phyloP scores from a whole-genome alignment of 1,140 invertebrate genomes.

The Aricia agestis region DNA sequence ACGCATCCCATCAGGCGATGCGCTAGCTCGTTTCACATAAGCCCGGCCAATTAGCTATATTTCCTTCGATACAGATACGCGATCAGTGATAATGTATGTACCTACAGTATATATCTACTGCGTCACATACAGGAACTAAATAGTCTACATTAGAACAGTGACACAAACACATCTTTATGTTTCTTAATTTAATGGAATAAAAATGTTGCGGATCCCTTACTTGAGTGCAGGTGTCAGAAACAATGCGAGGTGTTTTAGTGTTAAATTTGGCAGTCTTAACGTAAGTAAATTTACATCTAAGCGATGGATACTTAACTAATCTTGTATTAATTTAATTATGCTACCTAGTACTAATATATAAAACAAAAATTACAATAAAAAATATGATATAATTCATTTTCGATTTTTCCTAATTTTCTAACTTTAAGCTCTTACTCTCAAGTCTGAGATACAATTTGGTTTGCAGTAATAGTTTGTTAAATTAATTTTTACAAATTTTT shows the following conservation, averaged over 20 bases:
- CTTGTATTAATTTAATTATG: no score
- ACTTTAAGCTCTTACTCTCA: no score
- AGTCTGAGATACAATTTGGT: no score
- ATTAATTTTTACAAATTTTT: no score
- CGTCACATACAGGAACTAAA: conserved; percentile 10
- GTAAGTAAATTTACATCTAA: neutral
- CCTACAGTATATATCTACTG: neutral
- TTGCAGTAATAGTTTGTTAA: no score
- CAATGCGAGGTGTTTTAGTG: neutral
- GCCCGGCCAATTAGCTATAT: neutral
- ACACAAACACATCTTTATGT: neutral
- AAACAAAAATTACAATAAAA: no score
- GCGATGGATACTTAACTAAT: no score
- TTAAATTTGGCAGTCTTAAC: neutral
- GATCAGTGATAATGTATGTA: neutral
- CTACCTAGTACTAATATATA: no score
- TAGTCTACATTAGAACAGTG: neutral
- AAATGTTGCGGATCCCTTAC: conserved; percentile 1
- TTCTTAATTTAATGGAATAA: neutral
- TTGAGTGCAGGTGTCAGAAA: neutral
- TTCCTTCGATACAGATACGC: neutral
- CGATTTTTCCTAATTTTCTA: no score
- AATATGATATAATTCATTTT: no score
- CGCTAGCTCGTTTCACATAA: no score
- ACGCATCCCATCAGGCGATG: no score